Percentiles rank a stretch among this genome's conserved stretches.
phyloP scores from a whole-genome alignment of 2,113 vertebrate species.

The Chaenocephalus aceratus region DNA sequence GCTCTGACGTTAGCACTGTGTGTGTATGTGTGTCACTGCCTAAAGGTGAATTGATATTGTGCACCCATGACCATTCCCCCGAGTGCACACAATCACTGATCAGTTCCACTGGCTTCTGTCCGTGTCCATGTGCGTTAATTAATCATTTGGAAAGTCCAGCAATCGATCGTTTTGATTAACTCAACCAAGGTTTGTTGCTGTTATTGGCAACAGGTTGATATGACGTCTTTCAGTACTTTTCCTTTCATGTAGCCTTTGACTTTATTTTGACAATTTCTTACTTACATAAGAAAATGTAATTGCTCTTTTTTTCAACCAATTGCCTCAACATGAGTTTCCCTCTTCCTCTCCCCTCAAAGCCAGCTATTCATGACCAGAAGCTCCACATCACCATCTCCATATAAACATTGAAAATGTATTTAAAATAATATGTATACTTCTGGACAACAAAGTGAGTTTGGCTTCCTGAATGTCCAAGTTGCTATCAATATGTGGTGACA shows the following conservation, averaged over 20 bases:
- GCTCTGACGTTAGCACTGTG: constrained; percentile 27
- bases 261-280: not conserved
- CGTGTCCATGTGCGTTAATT: constrained; percentile 15
- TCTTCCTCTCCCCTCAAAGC: not conserved
- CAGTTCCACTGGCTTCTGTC: not conserved
- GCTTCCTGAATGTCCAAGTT: not conserved
- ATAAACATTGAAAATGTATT: constrained; percentile 4
- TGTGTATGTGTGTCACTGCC: constrained; percentile 19
- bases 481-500: no score
- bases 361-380: not conserved
- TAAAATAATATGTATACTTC: constrained; percentile 13
- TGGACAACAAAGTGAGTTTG: not conserved
- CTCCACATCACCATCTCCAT: not conserved
- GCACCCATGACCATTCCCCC: constrained; percentile 17
- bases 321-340: not conserved
- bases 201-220: not conserved
- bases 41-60: constrained; percentile 51
- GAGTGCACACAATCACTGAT: constrained; percentile 3
- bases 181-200: not conserved
- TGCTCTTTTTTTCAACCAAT: not conserved
- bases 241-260: not conserved
- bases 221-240: not conserved
- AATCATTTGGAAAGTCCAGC: constrained; percentile 26
- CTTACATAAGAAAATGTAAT: not conserved
- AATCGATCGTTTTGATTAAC: constrained; percentile 25